These are phyloP conservation scores for Podiceps cristatus DNA, from an alignment of 2,113 vertebrate genomes.

Conservation along the genomic window DNA sequence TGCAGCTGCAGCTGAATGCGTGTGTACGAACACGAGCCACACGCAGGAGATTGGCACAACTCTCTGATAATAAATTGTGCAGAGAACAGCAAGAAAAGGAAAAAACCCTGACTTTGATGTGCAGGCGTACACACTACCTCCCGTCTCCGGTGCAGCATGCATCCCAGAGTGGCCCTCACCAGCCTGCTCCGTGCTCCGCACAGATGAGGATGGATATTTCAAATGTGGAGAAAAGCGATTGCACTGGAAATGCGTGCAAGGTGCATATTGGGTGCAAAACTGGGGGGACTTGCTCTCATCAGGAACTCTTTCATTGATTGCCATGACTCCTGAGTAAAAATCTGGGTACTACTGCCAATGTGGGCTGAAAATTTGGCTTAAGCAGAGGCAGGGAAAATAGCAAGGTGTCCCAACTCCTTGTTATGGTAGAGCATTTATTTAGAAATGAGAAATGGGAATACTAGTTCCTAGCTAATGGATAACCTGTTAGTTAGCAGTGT, in stretches of 20 bases:
- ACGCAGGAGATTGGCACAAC: not conserved
- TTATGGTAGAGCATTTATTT: not conserved
- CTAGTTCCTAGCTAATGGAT: not conserved
- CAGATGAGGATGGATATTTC: not conserved
- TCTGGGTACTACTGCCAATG: accelerated
- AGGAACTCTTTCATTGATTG: not conserved
- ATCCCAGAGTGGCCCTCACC: not conserved
- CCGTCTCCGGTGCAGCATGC: not conserved
- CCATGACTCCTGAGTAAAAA: accelerated
- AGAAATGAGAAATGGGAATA: not conserved
- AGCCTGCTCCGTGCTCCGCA: accelerated
- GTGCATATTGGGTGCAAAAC: not conserved
- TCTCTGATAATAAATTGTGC: conserved; percentile 24
- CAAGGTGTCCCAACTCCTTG: not conserved
- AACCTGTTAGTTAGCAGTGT: not conserved
- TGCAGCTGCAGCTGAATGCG: not conserved
- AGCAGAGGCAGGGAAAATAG: not conserved
- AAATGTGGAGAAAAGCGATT: not conserved
- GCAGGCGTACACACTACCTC: not conserved
- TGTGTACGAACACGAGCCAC: not conserved
- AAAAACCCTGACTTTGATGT: conserved; percentile 27
- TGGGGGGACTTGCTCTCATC: not conserved
- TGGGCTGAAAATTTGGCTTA: not conserved
- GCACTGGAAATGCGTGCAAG: not conserved
- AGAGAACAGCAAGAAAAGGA: conserved; percentile 1